Conservation (phyloP, 2,113 vertebrate species). For the Ictidomys tridecemlineatus region DNA sequence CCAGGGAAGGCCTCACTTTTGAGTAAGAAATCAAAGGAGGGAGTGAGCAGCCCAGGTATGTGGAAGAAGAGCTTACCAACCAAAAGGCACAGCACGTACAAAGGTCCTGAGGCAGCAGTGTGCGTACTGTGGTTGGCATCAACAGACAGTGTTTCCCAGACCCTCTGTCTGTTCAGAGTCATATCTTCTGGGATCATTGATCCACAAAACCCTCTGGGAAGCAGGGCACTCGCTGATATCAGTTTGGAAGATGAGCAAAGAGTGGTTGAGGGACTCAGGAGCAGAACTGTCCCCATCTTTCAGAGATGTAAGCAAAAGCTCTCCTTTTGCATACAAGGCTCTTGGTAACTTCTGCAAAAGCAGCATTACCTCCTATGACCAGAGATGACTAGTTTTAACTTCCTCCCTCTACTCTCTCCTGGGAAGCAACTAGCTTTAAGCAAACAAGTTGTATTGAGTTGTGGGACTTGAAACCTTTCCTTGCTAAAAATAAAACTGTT, state of each 20-base stretch:
- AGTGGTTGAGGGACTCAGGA: background rate
- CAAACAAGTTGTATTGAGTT: constrained; percentile 30
- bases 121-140: accelerated
- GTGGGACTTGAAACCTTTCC: constrained; percentile 63
- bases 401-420: background rate
- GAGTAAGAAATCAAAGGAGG: background rate
- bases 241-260: background rate
- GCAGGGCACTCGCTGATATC: background rate
- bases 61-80: background rate
- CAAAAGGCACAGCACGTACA: background rate
- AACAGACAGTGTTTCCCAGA: background rate
- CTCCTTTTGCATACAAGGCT: background rate
- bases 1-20: background rate
- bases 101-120: background rate
- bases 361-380: background rate
- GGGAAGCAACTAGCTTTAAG: constrained; percentile 48
- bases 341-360: background rate
- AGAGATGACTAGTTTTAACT: background rate
- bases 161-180: background rate
- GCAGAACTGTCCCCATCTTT: background rate
- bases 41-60: background rate
- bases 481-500: constrained; percentile 74
- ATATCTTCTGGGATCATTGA: background rate
- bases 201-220: background rate
- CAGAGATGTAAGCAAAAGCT: background rate